Percentiles rank a stretch among this genome's conserved stretches.
These are phyloP conservation scores for Gymnocypris eckloni DNA, from an alignment of 2,797 vertebrate species.

Conservation along the genomic window DNA sequence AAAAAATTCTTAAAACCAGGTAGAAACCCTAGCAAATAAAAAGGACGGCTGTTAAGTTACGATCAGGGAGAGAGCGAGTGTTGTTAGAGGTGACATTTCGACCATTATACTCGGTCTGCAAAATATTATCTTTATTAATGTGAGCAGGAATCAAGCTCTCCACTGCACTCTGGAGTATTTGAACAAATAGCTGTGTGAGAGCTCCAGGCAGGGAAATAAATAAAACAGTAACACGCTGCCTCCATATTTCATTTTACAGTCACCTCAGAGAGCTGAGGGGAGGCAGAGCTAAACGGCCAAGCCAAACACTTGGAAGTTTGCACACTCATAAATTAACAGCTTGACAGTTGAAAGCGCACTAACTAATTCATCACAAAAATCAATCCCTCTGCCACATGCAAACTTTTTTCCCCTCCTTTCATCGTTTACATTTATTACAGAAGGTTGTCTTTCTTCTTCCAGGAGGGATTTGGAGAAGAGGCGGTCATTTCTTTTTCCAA, in stretches of 20 bases:
- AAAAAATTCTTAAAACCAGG: conserved; percentile 51
- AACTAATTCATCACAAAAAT: conserved; percentile 80
- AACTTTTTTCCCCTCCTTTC: conserved; percentile 40
- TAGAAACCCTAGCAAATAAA: conserved; percentile 67
- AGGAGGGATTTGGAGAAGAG: conserved; percentile 64
- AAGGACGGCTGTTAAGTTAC: conserved; percentile 76
- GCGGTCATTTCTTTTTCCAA: conserved; percentile 60
- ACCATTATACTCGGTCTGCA: conserved; percentile 78
- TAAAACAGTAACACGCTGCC: conserved; percentile 71
- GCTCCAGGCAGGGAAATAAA: conserved; percentile 75
- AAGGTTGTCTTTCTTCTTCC: conserved; percentile 71
- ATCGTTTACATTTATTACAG: conserved; percentile 77
- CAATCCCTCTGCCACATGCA: conserved; percentile 46
- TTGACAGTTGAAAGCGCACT: conserved; percentile 83
- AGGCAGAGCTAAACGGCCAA: conserved; percentile 79
- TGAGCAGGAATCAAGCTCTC: conserved; percentile 80
- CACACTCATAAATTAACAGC: conserved; percentile 81
- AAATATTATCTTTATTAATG: conserved; percentile 87
- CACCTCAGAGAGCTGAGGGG: conserved; percentile 75
- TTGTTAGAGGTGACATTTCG: conserved; percentile 76
- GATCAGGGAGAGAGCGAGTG: conserved; percentile 64
- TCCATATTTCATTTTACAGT: conserved; percentile 79
- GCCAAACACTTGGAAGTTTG: conserved; percentile 82
- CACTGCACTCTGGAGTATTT: conserved; percentile 82
- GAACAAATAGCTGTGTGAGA: conserved; percentile 80